phyloP scores from a whole-genome alignment of 2,888 invertebrate genomes.

The Harpagoxenus sublaevis region DNA sequence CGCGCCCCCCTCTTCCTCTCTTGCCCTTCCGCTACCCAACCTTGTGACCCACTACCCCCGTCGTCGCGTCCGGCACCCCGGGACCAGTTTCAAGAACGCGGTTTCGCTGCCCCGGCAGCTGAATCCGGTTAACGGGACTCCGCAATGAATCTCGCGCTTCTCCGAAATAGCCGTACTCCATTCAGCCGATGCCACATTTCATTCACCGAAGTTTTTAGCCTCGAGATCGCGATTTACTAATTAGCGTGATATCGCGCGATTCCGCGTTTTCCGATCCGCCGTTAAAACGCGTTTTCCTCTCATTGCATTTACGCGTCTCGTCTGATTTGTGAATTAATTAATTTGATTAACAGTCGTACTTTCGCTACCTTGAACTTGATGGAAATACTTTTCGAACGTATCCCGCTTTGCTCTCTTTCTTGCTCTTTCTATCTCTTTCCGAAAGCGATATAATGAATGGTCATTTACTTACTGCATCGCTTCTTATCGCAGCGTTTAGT shows the following conservation, averaged over 20 bases:
- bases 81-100: constrained; percentile 6
- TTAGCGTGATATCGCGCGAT: too few species aligned
- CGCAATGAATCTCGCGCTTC: not conserved
- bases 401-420: not conserved
- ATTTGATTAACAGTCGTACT: not conserved
- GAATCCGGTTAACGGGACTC: not conserved
- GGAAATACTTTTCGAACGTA: not conserved
- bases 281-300: not conserved
- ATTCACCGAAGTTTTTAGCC: not conserved
- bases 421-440: not conserved
- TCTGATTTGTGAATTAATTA: too few species aligned
- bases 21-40: constrained; percentile 54
- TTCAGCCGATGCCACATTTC: not conserved
- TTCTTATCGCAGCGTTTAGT: too few species aligned
- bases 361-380: not conserved
- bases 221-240: not conserved
- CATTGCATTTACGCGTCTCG: too few species aligned
- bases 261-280: too few species aligned
- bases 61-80: constrained; percentile 25
- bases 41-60: constrained; percentile 71
- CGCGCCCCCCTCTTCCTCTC: too few species aligned
- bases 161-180: constrained; percentile 7
- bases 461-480: not conserved
- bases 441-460: not conserved
- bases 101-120: not conserved